phyloP scores from a whole-genome alignment of 2,888 invertebrate genomes.

The Himalopsyche tibetana region DNA sequence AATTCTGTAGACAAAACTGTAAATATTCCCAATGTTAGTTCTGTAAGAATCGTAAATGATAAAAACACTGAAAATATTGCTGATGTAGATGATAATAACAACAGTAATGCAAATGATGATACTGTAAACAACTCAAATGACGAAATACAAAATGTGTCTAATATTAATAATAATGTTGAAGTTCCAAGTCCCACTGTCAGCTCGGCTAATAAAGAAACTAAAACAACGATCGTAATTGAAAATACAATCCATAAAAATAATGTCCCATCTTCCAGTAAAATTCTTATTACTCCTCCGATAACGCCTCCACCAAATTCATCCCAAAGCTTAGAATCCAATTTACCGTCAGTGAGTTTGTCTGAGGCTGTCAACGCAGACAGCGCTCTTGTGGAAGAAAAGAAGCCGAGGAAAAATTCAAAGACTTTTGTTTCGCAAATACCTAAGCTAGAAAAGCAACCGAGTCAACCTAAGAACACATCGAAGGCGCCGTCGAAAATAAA shows the following conservation, averaged over 20 bases:
- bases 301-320: background rate
- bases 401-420: constrained; percentile 57
- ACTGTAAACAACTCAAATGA: constrained; percentile 16
- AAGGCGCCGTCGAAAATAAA: constrained; percentile 73
- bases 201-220: constrained; percentile 18
- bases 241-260: constrained; percentile 24
- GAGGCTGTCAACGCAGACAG: background rate
- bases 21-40: constrained; percentile 22
- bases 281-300: background rate
- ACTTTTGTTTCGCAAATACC: constrained; percentile 64
- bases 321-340: background rate
- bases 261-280: constrained; percentile 19
- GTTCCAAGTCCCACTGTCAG: background rate
- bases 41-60: background rate
- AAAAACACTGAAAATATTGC: constrained; percentile 7
- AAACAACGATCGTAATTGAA: constrained; percentile 42
- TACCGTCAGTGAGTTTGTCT: background rate
- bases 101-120: background rate
- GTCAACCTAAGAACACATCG: constrained; percentile 71
- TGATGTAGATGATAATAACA: constrained; percentile 25
- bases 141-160: constrained; percentile 11
- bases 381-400: background rate
- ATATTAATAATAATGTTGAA: constrained; percentile 15
- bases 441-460: constrained; percentile 60
- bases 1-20: constrained; percentile 47